Evolutionary conservation across 2,797 vertebrate species (phyloP), one percentile per base, ranked within the genome.

Genomic region (Pipistrellus kuhlii): DNA sequence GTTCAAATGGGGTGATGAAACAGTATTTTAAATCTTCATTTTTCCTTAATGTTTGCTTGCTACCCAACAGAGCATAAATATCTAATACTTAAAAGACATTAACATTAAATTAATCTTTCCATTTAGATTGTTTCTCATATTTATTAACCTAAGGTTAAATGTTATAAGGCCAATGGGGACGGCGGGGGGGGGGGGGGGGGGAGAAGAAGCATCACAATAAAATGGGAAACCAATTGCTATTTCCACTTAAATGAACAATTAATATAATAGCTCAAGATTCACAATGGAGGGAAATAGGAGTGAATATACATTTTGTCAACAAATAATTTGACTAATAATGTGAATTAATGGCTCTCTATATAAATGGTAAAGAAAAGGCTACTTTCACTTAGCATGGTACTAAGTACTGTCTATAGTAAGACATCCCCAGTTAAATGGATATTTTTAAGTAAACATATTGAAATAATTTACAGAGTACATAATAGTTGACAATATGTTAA

Each of bases 21-120:
- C 69, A 85, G 5, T 64, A 64, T 68, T 93, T 82, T 69, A 95
- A 80, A 17, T 80, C 1, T 27, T 73, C 30, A 69, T 82, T 96
- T 77, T 93, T 83, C 72, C 94, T 95, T 90, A 35, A 91, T 57
- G 72, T 78, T 41, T 87, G 92, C 35, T 81, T 82, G 13, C 85
- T 69, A 93, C 6, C 10, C 66, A 96, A 18, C 20, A 92, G 30
- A 92, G 30, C 69, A 90, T 87, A 94, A 96, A 96, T n/a, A 95
- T 57, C 21, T 71, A 95, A 97, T 95, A 66, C 11, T 38, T 94
- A 86, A 10, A 95, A 93, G 75, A 81, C 1, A 38, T 91, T 94
- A 88, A 25, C 32, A 85, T 96, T 85, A 94, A 51, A 81, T 17
- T 48, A 92, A 94, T 91, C 18, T 71, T 62, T 64, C 4, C 18